These are phyloP conservation scores for Natrix natrix DNA, from an alignment of 2,797 vertebrate species.

Conservation along the genomic window DNA sequence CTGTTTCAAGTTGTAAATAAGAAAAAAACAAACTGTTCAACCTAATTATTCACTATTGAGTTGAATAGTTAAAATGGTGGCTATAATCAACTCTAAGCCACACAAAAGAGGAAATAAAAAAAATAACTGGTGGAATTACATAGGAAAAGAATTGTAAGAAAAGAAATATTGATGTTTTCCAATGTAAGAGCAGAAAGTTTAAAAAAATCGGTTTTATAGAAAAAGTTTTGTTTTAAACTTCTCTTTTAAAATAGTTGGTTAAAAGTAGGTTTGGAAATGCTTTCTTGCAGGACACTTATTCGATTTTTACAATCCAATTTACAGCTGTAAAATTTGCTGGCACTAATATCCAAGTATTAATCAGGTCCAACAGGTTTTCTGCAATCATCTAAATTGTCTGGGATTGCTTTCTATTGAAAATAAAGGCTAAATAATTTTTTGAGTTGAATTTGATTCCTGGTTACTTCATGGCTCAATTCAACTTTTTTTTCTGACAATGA, in stretches of 20 bases:
- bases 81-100: neutral
- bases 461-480: neutral
- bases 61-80: neutral
- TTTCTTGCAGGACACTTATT: neutral
- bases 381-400: neutral
- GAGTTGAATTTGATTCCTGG: neutral
- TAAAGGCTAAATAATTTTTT: neutral
- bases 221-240: neutral
- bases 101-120: neutral
- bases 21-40: neutral
- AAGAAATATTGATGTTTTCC: neutral
- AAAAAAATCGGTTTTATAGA: neutral
- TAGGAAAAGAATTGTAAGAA: neutral
- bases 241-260: neutral
- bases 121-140: neutral
- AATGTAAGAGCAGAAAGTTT: neutral
- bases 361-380: neutral
- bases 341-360: neutral
- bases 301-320: neutral
- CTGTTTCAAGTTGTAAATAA: neutral
- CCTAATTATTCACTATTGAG: neutral
- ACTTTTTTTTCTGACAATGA: neutral
- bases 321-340: neutral
- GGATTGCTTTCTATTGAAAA: neutral
- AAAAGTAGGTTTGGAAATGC: neutral